phyloP scores from a whole-genome alignment of 1,140 invertebrate genomes.

The Drosophila lini region DNA sequence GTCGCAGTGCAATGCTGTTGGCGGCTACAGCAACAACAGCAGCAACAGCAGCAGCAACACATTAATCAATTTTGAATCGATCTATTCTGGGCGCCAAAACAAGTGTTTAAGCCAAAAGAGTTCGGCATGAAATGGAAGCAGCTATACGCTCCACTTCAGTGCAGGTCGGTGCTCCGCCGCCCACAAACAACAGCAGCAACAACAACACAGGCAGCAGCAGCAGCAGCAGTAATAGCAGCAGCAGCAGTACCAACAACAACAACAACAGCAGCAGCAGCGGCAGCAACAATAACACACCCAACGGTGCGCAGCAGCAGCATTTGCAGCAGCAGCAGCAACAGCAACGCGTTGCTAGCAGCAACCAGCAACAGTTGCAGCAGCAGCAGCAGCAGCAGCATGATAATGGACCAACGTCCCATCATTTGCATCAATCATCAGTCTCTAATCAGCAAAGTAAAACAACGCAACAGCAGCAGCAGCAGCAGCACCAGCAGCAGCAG shows the following conservation, averaged over 20 bases:
- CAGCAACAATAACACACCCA: slow-evolving; percentile 57
- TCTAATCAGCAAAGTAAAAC: slow-evolving; percentile 72
- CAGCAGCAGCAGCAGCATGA: slow-evolving; percentile 70
- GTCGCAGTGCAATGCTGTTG: slow-evolving; percentile 75
- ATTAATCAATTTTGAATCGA: slow-evolving; percentile 26
- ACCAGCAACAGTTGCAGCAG: slow-evolving; percentile 71
- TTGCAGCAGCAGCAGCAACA: slow-evolving; percentile 61
- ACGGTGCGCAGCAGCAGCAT: slow-evolving; percentile 69
- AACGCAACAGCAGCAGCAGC: slow-evolving; percentile 54
- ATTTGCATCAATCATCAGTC: slow-evolving; percentile 71
- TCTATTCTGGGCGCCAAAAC: slow-evolving; percentile 73
- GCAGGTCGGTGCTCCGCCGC: slow-evolving; percentile 84
- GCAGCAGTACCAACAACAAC: slow-evolving; percentile 35
- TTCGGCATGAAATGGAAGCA: slow-evolving; percentile 85
- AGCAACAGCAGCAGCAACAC: slow-evolving; percentile 30
- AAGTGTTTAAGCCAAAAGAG: slow-evolving; percentile 82
- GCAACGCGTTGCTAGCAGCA: slow-evolving; percentile 65
- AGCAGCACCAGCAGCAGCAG: slow-evolving; percentile 53
- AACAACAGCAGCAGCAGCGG: slow-evolving; percentile 49
- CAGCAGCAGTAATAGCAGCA: slow-evolving; percentile 44
- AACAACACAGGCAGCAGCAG: slow-evolving; percentile 51
- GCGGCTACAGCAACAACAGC: slow-evolving; percentile 28
- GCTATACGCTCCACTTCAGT: slow-evolving; percentile 84
- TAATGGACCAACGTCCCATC: slow-evolving; percentile 82
- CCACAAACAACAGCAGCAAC: slow-evolving; percentile 72